Conservation (phyloP, 2,113 vertebrate genomes). For the Leptosomus discolor region DNA sequence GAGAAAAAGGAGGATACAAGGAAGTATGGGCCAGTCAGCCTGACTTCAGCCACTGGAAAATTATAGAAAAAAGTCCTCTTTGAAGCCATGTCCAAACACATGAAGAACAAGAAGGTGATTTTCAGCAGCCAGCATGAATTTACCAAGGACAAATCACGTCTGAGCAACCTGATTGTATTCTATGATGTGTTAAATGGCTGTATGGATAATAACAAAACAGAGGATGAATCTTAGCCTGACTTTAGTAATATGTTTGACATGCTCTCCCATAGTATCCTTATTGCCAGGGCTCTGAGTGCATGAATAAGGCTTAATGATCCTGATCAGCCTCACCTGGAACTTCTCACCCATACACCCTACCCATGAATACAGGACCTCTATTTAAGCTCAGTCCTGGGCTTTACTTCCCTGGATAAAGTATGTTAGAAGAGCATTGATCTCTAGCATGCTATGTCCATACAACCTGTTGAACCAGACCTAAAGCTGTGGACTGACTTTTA, state of each 20-base stretch:
- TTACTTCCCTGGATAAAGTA: background rate
- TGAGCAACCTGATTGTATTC: background rate
- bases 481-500: background rate
- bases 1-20: background rate
- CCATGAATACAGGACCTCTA: background rate
- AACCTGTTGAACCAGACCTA: background rate
- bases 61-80: background rate
- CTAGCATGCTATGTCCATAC: fast-evolving
- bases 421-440: background rate
- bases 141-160: background rate
- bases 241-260: background rate
- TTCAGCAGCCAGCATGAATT: background rate
- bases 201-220: background rate
- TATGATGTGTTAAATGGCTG: background rate
- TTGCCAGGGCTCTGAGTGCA: background rate
- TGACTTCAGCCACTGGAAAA: background rate
- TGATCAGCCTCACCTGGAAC: too few species aligned
- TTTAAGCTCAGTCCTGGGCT: background rate
- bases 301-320: background rate
- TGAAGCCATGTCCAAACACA: background rate
- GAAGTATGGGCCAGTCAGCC: background rate
- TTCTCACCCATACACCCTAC: background rate
- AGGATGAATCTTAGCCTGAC: background rate
- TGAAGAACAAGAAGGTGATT: background rate
- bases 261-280: background rate